A percentile compares a stretch with the other conserved stretches of the same genome.
These are phyloP conservation scores for Monopterus albus DNA, from an alignment of 2,113 vertebrate genomes.

Conservation along the genomic window DNA sequence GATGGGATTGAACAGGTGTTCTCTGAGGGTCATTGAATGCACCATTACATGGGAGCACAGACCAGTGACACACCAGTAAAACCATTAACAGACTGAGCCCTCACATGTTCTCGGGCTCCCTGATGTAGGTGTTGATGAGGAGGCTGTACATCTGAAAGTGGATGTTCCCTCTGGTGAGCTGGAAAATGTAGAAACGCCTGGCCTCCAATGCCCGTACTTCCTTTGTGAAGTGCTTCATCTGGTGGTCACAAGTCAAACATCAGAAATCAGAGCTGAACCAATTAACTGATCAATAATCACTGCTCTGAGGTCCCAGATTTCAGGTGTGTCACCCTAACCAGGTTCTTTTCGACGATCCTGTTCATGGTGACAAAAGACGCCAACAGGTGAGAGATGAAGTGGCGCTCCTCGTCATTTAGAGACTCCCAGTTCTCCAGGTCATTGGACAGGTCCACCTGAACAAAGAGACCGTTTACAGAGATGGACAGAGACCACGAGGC, in stretches of 20 bases:
- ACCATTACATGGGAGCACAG: background rate
- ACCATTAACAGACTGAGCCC: no score
- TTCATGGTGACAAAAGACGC: slow-evolving; percentile 98
- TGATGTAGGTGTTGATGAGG: slow-evolving; percentile 97
- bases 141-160: slow-evolving; percentile 99
- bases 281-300: background rate
- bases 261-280: no score
- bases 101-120: slow-evolving; percentile 90
- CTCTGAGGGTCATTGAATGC: slow-evolving; percentile 77
- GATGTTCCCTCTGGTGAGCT: slow-evolving; percentile 99
- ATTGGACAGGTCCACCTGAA: slow-evolving; percentile 96
- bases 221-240: slow-evolving; percentile 98
- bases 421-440: slow-evolving; percentile 93
- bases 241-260: slow-evolving; percentile 55
- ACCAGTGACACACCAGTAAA: background rate
- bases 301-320: background rate
- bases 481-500: no score
- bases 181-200: slow-evolving; percentile 97
- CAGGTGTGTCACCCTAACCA: slow-evolving; percentile 86
- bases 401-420: slow-evolving; percentile 91
- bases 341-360: slow-evolving; percentile 97
- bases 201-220: slow-evolving; percentile 98
- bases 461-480: no score
- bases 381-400: slow-evolving; percentile 94
- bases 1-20: slow-evolving; percentile 96